phyloP scores from a whole-genome alignment of 2,113 vertebrate species.

The Heptranchias perlo region DNA sequence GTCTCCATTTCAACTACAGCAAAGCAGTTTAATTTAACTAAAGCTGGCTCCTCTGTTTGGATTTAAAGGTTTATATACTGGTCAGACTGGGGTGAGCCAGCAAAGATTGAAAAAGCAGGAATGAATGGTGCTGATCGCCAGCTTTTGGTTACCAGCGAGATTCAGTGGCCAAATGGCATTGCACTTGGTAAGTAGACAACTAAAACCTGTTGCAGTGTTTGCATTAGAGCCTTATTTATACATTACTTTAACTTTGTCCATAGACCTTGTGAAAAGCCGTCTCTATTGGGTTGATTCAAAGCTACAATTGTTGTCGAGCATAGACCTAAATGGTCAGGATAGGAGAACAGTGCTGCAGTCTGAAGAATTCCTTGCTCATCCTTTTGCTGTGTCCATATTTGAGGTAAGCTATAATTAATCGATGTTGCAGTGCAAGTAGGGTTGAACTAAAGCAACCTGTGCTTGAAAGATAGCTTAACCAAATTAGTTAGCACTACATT shows the following conservation, averaged over 20 bases:
- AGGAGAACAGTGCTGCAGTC: slow-evolving; percentile 83
- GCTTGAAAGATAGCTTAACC: background rate
- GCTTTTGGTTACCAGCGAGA: slow-evolving; percentile 82
- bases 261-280: slow-evolving; percentile 89
- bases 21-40: background rate
- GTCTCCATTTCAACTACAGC: no score
- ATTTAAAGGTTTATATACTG: slow-evolving; percentile 88
- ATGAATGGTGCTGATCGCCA: slow-evolving; percentile 90
- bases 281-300: slow-evolving; percentile 98
- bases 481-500: background rate
- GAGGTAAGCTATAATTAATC: slow-evolving; percentile 65
- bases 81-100: slow-evolving; percentile 98
- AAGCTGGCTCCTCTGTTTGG: background rate
- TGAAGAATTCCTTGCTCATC: slow-evolving; percentile 81
- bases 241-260: background rate
- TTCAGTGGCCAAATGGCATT: slow-evolving; percentile 96
- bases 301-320: slow-evolving; percentile 84
- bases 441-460: background rate
- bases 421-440: background rate
- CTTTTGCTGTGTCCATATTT: slow-evolving; percentile 88
- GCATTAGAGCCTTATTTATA: background rate
- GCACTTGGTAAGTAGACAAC: slow-evolving; percentile 69
- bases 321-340: slow-evolving; percentile 91
- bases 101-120: slow-evolving; percentile 95
- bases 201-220: no score